Percentiles rank a stretch among this genome's conserved stretches.
Conservation (phyloP, 1,140 invertebrate genomes). For the Pogonus chalceus region DNA sequence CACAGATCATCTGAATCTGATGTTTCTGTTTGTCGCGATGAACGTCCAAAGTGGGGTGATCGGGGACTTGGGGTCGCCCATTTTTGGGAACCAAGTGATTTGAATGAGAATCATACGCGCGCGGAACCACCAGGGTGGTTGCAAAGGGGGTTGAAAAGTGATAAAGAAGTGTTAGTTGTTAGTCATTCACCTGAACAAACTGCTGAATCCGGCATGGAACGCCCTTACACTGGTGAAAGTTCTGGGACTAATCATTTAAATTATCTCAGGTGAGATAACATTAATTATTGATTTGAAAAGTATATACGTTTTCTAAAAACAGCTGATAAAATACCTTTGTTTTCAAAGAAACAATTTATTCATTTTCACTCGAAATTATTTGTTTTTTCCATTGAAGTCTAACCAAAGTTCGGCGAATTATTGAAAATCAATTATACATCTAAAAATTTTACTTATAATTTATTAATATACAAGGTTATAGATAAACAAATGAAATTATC, state of each 20-base stretch:
- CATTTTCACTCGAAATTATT: too few species aligned
- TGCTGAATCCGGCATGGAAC: conserved; percentile 22
- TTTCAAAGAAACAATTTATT: too few species aligned
- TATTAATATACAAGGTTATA: too few species aligned
- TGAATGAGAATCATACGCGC: conserved; percentile 26
- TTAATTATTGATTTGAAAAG: too few species aligned
- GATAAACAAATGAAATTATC: too few species aligned
- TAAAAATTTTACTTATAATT: too few species aligned
- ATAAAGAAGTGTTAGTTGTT: conserved; percentile 28
- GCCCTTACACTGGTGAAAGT: conserved; percentile 28
- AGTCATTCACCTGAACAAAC: conserved; percentile 32
- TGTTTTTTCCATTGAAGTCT: too few species aligned
- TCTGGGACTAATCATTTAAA: conserved; percentile 20
- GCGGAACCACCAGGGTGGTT: conserved; percentile 49
- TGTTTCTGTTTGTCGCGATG: conserved; percentile 43
- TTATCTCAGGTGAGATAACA: not conserved
- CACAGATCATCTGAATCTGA: conserved; percentile 16
- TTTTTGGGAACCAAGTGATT: conserved; percentile 52
- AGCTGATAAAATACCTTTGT: not conserved
- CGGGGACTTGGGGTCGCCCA: conserved; percentile 49
- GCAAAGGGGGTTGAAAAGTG: conserved; percentile 44
- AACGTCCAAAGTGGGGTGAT: conserved; percentile 56
- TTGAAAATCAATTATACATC: too few species aligned
- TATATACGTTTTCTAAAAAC: not conserved
- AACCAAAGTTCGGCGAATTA: too few species aligned